Base-by-base conservation (phyloP, 1,140 invertebrate species). In the Tetragnatha versicolor region DNA sequence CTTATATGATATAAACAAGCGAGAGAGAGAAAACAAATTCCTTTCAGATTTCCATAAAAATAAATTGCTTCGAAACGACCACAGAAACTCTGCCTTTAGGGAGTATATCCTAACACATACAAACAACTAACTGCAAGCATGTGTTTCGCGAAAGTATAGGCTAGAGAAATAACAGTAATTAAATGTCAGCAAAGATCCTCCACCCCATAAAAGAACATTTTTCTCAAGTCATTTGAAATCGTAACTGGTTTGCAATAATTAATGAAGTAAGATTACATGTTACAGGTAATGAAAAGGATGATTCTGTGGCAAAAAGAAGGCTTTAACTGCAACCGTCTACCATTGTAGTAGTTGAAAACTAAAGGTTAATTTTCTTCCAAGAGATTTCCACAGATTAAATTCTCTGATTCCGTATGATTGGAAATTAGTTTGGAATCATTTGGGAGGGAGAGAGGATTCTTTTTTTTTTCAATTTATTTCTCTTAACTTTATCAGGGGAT, bases 91-190 rank as follows among this genome's bases (percentile, higher is more conserved):
- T n/a, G n/a, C n/a, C n/a, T n/a, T n/a, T n/a, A n/a, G n/a, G n/a
- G n/a, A n/a, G n/a, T n/a, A n/a, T n/a, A n/a, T n/a, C n/a, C n/a
- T n/a, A n/a, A n/a, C n/a, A n/a, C n/a, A n/a, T n/a, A n/a, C n/a
- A n/a, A n/a, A n/a, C n/a, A n/a, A n/a, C n/a, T n/a, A n/a, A n/a
- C n/a, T n/a, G n/a, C n/a, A n/a, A n/a, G n/a, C n/a, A n/a, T n/a
- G n/a, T n/a, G n/a, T n/a, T n/a, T n/a, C n/a, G n/a, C n/a, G n/a
- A n/a, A n/a, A n/a, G n/a, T n/a, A n/a, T n/a, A n/a, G n/a, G n/a
- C n/a, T n/a, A n/a, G 5, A 39, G 35, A 63, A 63, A 63, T 22
- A 42, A 63, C 60, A 12, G 60, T 63, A 63, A 63, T 63, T 63
- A 63, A 63, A 63, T 63, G 60, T 42, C 60, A 63, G 12, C 33